These are phyloP conservation scores for Agrochola lychnidis DNA, from an alignment of 2,888 invertebrate species.

Conservation along the genomic window DNA sequence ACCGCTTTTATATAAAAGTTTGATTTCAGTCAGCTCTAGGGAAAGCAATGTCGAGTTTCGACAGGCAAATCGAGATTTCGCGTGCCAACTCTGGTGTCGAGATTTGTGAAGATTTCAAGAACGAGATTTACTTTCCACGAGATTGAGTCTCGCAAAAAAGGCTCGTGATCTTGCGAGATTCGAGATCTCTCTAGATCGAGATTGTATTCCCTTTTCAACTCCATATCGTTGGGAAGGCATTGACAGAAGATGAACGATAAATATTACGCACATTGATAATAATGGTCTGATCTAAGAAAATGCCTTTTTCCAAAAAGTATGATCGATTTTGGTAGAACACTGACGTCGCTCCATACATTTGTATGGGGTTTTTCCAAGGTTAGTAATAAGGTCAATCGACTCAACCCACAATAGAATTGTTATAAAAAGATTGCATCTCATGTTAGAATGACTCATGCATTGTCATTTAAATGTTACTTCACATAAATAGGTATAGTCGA, in stretches of 20 bases:
- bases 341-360: slow-evolving; percentile 3
- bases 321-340: neutral
- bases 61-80: neutral
- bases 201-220: neutral
- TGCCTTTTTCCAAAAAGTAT: neutral
- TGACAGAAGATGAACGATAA: too few species aligned
- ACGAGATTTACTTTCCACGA: neutral
- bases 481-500: neutral
- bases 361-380: slow-evolving; percentile 46
- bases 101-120: neutral
- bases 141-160: neutral
- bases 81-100: neutral
- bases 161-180: neutral
- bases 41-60: neutral
- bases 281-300: neutral
- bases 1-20: too few species aligned
- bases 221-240: too few species aligned
- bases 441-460: slow-evolving; percentile 35
- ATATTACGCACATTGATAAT: too few species aligned
- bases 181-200: neutral
- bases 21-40: neutral
- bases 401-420: slow-evolving; percentile 25
- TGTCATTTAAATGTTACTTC: slow-evolving; percentile 34
- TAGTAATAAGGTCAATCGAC: slow-evolving; percentile 35
- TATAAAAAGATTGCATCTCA: slow-evolving; percentile 29